phyloP scores from a whole-genome alignment of 2,888 invertebrate species.

The Tolmerus cingulatus region DNA sequence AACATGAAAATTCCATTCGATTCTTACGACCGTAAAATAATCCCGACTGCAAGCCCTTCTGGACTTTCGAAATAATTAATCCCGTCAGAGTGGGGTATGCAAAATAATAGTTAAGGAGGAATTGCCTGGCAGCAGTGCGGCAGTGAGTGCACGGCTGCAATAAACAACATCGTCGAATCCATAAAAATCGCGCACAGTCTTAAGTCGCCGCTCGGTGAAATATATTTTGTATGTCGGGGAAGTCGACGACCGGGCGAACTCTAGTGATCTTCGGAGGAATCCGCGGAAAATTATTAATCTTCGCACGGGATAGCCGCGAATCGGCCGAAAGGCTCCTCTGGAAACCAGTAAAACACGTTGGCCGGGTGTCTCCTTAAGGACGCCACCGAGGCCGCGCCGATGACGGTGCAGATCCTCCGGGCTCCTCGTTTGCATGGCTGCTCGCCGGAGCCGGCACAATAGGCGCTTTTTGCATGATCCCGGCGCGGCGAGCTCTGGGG shows the following conservation, averaged over 20 bases:
- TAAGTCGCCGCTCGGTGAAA: not conserved
- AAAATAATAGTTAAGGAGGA: not conserved
- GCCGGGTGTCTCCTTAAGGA: constrained; percentile 22
- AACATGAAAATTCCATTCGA: constrained; percentile 16
- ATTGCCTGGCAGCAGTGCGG: not conserved
- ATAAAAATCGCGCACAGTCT: constrained; percentile 18
- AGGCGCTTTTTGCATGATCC: constrained; percentile 26
- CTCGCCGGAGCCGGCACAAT: not conserved
- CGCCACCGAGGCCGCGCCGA: not conserved
- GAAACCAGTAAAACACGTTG: constrained; percentile 38
- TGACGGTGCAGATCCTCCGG: constrained; percentile 7
- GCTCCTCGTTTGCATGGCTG: constrained; percentile 16
- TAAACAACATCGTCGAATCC: constrained; percentile 15
- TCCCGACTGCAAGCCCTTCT: not conserved
- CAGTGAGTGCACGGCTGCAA: not conserved
- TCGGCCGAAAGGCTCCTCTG: not conserved
- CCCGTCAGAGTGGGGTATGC: not conserved
- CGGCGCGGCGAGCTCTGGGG: not conserved
- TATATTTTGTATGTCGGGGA: not conserved
- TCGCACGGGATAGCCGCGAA: constrained; percentile 6
- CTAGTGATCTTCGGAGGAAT: constrained; percentile 17
- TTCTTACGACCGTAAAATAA: not conserved
- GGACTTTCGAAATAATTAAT: constrained; percentile 1
- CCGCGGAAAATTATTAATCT: constrained; percentile 32
- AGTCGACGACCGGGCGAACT: constrained; percentile 30